A percentile compares a stretch with the other conserved stretches of the same genome.
Conservation (phyloP, 2,113 vertebrate species). For the Coryphaenoides rupestris region DNA sequence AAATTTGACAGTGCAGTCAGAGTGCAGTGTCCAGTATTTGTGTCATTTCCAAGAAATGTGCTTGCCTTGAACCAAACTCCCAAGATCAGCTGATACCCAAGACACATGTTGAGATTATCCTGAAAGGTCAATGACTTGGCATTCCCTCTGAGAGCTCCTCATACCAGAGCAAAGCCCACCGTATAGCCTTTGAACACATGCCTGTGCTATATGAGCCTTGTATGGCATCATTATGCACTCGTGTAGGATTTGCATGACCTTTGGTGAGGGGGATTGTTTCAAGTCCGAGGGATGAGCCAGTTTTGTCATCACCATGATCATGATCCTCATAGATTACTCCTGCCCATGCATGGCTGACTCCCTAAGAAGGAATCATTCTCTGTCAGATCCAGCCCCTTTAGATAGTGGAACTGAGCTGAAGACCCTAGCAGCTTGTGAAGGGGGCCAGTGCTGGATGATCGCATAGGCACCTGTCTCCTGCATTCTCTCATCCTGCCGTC, state of each 20-base stretch:
- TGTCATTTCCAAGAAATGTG: neutral
- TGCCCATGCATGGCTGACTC: neutral
- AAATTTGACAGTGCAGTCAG: too few species aligned
- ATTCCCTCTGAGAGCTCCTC: slow-evolving; percentile 5
- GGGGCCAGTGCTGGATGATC: neutral
- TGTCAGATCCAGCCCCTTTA: slow-evolving; percentile 23
- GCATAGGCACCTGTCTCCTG: neutral
- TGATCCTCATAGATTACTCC: slow-evolving; percentile 28
- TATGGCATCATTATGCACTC: slow-evolving; percentile 12
- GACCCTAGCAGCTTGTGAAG: neutral
- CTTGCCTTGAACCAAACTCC: neutral
- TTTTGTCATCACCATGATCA: slow-evolving; percentile 41
- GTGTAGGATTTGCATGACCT: slow-evolving; percentile 37
- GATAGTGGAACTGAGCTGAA: slow-evolving; percentile 8
- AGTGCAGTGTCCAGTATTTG: neutral
- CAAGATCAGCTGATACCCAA: slow-evolving; percentile 9
- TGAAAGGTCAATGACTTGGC: slow-evolving; percentile 11
- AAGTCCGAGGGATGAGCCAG: slow-evolving; percentile 38
- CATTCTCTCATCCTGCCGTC: neutral
- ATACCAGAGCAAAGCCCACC: slow-evolving; percentile 3
- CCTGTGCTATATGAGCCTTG: neutral
- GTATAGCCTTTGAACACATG: slow-evolving; percentile 21
- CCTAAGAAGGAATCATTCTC: too few species aligned
- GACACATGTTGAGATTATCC: slow-evolving; percentile 13
- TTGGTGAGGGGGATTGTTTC: slow-evolving; percentile 32